Evolutionary conservation across 2,888 invertebrate species (phyloP).

Genomic region (Lasioglossum villosulum): DNA sequence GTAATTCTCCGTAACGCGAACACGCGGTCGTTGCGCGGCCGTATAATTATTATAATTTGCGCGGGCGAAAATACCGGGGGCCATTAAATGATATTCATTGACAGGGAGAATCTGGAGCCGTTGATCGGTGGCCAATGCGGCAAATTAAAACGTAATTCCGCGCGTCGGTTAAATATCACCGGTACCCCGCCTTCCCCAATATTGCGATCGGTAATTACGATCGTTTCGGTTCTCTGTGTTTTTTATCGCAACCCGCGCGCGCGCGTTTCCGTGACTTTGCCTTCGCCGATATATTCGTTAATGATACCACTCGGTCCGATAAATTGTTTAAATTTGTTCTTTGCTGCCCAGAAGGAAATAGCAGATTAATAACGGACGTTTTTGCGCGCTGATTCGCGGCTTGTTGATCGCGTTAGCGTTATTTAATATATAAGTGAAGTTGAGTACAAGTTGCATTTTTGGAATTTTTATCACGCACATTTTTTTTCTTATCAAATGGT

Average conservation of each 20-base stretch:
- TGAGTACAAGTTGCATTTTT: background rate
- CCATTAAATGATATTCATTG: constrained; percentile 62
- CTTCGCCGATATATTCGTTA: background rate
- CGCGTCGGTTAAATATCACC: constrained; percentile 31
- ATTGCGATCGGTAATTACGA: constrained; percentile 26
- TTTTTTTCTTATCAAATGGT: background rate
- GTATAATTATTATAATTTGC: constrained; percentile 70
- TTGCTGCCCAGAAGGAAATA: background rate
- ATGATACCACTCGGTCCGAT: background rate
- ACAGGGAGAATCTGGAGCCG: constrained; percentile 60
- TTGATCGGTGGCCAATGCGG: constrained; percentile 58
- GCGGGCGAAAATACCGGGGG: constrained; percentile 57
- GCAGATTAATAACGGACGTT: background rate
- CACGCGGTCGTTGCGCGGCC: constrained; percentile 22
- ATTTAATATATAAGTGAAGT: background rate
- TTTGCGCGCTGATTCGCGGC: background rate
- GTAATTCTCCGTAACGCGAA: constrained; percentile 59
- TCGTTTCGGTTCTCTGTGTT: background rate
- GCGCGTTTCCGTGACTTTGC: background rate
- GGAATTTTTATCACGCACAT: background rate
- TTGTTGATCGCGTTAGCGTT: background rate
- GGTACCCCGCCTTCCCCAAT: background rate
- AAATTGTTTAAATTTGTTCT: background rate
- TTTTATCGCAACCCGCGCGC: background rate
- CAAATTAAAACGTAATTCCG: constrained; percentile 60